These are phyloP conservation scores for Holacanthus passer DNA, from an alignment of 2,113 vertebrate species.

Conservation along the genomic window DNA sequence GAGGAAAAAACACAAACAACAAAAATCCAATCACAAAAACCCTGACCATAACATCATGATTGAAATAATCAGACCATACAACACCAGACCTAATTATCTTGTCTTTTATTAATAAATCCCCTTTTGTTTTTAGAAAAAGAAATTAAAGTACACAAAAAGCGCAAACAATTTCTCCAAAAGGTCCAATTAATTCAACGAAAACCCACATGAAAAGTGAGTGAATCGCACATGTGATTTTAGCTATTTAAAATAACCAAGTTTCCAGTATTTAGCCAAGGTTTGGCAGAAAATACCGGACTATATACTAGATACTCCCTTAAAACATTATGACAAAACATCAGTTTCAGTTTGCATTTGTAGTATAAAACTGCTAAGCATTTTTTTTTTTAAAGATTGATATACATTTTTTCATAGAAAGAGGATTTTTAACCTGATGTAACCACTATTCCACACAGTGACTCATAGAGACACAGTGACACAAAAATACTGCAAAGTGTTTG, in stretches of 20 bases:
- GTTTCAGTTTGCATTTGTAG: neutral
- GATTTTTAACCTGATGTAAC: neutral
- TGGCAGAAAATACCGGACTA: neutral
- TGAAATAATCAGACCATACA: neutral
- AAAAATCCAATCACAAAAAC: no score
- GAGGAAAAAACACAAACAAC: no score
- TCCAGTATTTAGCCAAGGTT: neutral
- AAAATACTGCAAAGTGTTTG: neutral
- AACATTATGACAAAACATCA: no score
- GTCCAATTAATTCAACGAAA: neutral
- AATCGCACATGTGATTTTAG: neutral
- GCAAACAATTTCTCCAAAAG: slow-evolving; percentile 1
- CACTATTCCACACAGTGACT: neutral
- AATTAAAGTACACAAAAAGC: slow-evolving; percentile 3
- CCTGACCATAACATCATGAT: neutral
- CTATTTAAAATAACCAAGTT: neutral
- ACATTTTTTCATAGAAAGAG: no score
- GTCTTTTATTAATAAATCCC: slow-evolving; percentile 11
- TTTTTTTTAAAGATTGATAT: no score
- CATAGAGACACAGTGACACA: neutral
- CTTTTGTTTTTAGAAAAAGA: slow-evolving; percentile 26
- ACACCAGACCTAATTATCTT: neutral
- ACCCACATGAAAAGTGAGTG: neutral
- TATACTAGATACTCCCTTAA: neutral
- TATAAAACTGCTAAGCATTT: no score